Percentiles rank a stretch among this genome's conserved stretches.
Evolutionary conservation across 2,888 invertebrate species (phyloP).

Genomic region (Agonopterix subpropinquella): DNA sequence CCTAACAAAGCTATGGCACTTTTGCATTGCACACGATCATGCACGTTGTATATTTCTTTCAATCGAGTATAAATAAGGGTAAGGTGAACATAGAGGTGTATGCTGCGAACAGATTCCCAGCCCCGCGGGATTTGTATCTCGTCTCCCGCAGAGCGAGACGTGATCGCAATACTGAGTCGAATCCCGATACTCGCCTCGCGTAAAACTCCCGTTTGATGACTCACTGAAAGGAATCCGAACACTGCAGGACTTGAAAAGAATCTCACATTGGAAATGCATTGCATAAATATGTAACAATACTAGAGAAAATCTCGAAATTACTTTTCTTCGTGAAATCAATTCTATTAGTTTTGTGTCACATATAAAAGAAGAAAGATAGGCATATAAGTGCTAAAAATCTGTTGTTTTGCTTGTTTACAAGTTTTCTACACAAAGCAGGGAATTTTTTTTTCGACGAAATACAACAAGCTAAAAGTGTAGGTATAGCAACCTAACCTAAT

Average conservation of each 20-base stretch:
- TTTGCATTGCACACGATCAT: constrained; percentile 36
- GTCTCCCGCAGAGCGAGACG: constrained; percentile 58
- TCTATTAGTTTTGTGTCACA: no score
- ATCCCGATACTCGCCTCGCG: constrained; percentile 28
- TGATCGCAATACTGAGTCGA: constrained; percentile 49
- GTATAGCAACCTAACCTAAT: no score
- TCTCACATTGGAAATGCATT: constrained; percentile 2
- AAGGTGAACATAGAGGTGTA: constrained; percentile 52
- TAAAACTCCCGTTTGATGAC: constrained; percentile 9
- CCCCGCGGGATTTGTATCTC: constrained; percentile 64
- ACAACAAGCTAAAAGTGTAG: no score
- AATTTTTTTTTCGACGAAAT: no score
- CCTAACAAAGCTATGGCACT: constrained; percentile 10
- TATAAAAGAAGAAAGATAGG: no score
- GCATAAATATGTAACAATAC: no score
- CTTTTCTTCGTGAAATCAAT: no score
- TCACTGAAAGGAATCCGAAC: constrained; percentile 21
- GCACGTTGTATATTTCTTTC: constrained; percentile 47
- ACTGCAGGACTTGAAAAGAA: constrained; percentile 10
- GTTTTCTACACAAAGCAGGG: no score
- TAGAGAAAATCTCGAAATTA: no score
- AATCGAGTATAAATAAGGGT: constrained; percentile 58
- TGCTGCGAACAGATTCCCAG: constrained; percentile 51
- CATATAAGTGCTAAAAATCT: no score
- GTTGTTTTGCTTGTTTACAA: no score